Evolutionary conservation across 2,797 vertebrate genomes (phyloP).

Genomic region (Kryptopterus vitreolus): DNA sequence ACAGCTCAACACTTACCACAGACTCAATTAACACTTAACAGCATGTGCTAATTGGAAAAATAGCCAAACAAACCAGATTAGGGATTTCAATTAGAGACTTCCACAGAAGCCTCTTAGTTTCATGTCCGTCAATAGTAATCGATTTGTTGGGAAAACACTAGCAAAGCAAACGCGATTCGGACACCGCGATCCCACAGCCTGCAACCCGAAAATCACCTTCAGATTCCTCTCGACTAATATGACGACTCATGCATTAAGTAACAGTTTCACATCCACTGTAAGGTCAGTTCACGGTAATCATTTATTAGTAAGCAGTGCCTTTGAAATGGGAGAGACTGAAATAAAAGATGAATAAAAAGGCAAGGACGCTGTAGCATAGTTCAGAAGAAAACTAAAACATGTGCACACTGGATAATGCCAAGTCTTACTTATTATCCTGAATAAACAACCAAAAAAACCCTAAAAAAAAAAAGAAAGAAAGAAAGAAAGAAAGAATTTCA

Average conservation of each 20-base stretch:
- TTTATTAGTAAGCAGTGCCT: slow-evolving; percentile 72
- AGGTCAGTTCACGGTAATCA: slow-evolving; percentile 63
- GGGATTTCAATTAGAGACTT: slow-evolving; percentile 77
- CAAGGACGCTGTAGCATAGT: slow-evolving; percentile 63
- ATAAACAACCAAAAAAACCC: no score
- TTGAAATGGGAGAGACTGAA: slow-evolving; percentile 71
- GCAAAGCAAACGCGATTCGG: slow-evolving; percentile 58
- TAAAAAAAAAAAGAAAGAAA: neutral
- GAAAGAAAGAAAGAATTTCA: slow-evolving; percentile 17
- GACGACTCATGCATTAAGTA: slow-evolving; percentile 63
- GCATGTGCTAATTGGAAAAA: slow-evolving; percentile 78
- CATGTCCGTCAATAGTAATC: slow-evolving; percentile 67
- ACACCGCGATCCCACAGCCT: slow-evolving; percentile 20
- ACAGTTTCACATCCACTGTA: slow-evolving; percentile 63
- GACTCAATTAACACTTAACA: slow-evolving; percentile 77
- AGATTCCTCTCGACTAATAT: neutral
- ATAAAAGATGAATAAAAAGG: slow-evolving; percentile 75
- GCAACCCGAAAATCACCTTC: slow-evolving; percentile 32
- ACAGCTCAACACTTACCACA: slow-evolving; percentile 71
- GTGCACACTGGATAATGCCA: slow-evolving; percentile 49
- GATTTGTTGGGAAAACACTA: slow-evolving; percentile 68
- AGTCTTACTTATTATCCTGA: neutral
- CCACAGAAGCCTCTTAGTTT: slow-evolving; percentile 60
- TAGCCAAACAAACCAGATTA: slow-evolving; percentile 77
- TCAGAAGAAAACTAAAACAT: slow-evolving; percentile 66